Percentiles rank a stretch among this genome's conserved stretches.
These are phyloP conservation scores for Sminthurinus signatus DNA, from an alignment of 1,140 invertebrate species.

Conservation along the genomic window DNA sequence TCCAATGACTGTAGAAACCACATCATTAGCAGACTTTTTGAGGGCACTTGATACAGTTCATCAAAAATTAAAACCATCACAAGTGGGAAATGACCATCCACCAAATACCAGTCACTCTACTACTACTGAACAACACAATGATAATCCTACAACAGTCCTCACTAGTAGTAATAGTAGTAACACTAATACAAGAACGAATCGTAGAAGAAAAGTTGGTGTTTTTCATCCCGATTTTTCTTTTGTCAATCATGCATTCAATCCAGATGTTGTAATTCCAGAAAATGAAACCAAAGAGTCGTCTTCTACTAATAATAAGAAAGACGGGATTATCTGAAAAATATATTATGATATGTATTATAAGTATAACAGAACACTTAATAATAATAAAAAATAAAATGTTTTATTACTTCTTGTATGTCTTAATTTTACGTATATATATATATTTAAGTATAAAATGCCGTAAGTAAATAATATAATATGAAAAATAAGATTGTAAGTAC, in stretches of 20 bases:
- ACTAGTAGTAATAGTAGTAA: not conserved
- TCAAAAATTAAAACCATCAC: constrained; percentile 22
- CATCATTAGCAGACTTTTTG: constrained; percentile 25
- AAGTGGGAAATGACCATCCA: no score
- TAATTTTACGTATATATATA: no score
- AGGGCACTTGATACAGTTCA: constrained; percentile 30
- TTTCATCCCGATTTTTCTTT: constrained; percentile 36
- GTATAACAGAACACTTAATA: no score
- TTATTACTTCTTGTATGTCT: no score
- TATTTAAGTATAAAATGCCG: no score
- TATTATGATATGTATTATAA: no score
- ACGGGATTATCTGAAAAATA: no score
- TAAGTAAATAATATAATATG: no score
- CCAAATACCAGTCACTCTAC: not conserved
- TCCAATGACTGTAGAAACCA: constrained; percentile 20
- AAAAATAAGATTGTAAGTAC: no score
- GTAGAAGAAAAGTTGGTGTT: constrained; percentile 35
- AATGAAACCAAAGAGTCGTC: constrained; percentile 5
- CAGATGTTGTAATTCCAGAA: not conserved
- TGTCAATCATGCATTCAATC: constrained; percentile 27
- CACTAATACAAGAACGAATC: not conserved
- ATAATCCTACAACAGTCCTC: not conserved
- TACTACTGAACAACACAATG: not conserved
- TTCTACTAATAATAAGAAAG: not conserved
- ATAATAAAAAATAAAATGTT: no score